phyloP scores from a whole-genome alignment of 1,140 invertebrate species.

The Lanistes nyassanus region DNA sequence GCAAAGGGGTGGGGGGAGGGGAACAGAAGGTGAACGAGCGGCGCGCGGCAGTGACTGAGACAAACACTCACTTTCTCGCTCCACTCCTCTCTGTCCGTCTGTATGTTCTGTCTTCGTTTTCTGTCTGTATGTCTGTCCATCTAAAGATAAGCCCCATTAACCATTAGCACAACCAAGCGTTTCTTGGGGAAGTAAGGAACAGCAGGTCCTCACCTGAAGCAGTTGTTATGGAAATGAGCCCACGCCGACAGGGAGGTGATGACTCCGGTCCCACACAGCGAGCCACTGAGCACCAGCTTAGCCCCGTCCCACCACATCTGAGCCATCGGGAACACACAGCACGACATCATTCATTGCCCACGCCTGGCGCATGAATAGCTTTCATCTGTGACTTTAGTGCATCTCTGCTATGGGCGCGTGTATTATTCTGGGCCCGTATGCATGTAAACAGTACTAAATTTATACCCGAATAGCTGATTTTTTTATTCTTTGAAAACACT shows the following conservation, averaged over 20 bases:
- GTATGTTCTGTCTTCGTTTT: neutral
- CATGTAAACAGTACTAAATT: no score
- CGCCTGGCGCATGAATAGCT: no score
- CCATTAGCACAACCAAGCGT: no score
- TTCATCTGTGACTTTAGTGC: no score
- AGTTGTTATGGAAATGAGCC: conserved; percentile 56
- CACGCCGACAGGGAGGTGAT: conserved; percentile 51
- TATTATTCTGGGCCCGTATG: no score
- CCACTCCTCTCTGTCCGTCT: neutral
- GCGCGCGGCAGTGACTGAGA: neutral
- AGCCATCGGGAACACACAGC: no score
- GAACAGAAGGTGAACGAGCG: neutral
- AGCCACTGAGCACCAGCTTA: conserved; percentile 48
- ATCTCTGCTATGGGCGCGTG: no score
- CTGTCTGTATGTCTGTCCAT: neutral
- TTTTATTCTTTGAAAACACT: no score
- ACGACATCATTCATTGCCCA: no score
- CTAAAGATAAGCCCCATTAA: neutral
- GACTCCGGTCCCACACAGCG: conserved; percentile 52
- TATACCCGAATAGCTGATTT: no score
- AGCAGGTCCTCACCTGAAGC: conserved; percentile 47
- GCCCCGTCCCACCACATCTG: conserved; percentile 55
- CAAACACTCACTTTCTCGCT: neutral
- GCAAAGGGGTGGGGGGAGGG: neutral
- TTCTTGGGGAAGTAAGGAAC: neutral